Base-by-base conservation (phyloP, 1,140 invertebrate genomes). In the Saccostrea glomerata region DNA sequence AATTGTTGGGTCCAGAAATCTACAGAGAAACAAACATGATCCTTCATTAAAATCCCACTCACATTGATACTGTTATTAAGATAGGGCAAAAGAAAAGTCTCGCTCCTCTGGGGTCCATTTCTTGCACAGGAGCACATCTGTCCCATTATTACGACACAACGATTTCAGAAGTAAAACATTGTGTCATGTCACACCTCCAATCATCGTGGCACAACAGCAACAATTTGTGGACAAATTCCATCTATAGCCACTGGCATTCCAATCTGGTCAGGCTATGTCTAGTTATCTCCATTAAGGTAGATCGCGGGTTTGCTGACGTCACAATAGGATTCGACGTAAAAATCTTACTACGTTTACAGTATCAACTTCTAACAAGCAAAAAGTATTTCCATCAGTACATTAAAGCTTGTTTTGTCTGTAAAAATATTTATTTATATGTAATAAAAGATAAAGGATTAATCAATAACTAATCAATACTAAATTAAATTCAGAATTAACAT, bases 11-110 rank as follows among this genome's bases (percentile, higher is more conserved):
- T 36, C 30, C 30, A 47, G 9, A 7, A 47, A 47, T 47, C 47
- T 47, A 9, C 47, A 6, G 2, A 3, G 47, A 47, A 47, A 47
- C 47, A 47, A 47, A 7, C 9, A 9, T n/a, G n/a, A 56, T 20
- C 58, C n/a, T n/a, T 77, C 58, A 23, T 30, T 15, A 15, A 12
- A 77, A 36, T 77, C 25, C 11, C 13, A 77, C 70, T 77, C 25
- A 77, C 70, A 77, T 77, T 77, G 15, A 77, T 77, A 77, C 70
- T 77, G 25, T 77, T 77, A 30, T 77, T 77, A 30, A 77, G 70
- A 77, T 77, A 77, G 0, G 70, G 70, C 70, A 77, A 36, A 36
- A 77, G 70, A 15, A 77, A 77, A 77, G 70, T 77, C 70, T 77
- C 70, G 15, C 70, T 77, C 9, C 25, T 30, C 13, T 30, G 70